Conservation (phyloP, 2,888 invertebrate genomes). For the Notodromas monacha region DNA sequence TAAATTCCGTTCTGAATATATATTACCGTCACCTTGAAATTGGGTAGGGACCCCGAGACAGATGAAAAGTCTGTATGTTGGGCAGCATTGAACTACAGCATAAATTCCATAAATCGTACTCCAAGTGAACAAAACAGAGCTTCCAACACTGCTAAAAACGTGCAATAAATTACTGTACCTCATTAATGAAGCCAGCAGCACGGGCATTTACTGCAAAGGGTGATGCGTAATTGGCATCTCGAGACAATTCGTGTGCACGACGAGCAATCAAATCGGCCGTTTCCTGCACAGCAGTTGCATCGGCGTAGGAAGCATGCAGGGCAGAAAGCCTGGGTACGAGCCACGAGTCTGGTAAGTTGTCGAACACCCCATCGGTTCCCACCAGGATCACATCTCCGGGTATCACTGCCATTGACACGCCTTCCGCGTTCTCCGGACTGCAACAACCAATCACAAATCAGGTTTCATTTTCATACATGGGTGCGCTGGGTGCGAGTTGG, state of each 20-base stretch:
- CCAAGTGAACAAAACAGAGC: no score
- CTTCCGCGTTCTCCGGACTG: constrained; percentile 67
- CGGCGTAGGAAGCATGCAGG: constrained; percentile 15
- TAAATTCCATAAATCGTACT: no score
- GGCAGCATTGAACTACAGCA: no score
- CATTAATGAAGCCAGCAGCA: no score
- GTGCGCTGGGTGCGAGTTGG: no score
- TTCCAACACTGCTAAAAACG: no score
- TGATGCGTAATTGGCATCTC: constrained; percentile 75
- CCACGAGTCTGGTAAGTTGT: constrained; percentile 73
- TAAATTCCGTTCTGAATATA: no score
- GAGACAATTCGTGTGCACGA: constrained; percentile 72
- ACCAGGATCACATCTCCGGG: constrained; percentile 77
- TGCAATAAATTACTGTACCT: no score
- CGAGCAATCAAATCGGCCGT: constrained; percentile 78
- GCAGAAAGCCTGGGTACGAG: constrained; percentile 50
- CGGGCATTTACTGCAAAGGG: constrained; percentile 78
- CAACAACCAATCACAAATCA: constrained; percentile 10
- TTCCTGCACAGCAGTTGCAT: constrained; percentile 42
- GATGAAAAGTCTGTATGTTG: no score
- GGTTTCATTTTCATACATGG: no score
- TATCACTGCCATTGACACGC: constrained; percentile 50
- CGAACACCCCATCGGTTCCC: constrained; percentile 93
- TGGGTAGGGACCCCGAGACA: no score
- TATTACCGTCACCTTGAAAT: no score